Percentiles rank a stretch among this genome's conserved stretches.
These are phyloP conservation scores for Venusia cambrica DNA, from an alignment of 2,888 invertebrate genomes.

Conservation along the genomic window DNA sequence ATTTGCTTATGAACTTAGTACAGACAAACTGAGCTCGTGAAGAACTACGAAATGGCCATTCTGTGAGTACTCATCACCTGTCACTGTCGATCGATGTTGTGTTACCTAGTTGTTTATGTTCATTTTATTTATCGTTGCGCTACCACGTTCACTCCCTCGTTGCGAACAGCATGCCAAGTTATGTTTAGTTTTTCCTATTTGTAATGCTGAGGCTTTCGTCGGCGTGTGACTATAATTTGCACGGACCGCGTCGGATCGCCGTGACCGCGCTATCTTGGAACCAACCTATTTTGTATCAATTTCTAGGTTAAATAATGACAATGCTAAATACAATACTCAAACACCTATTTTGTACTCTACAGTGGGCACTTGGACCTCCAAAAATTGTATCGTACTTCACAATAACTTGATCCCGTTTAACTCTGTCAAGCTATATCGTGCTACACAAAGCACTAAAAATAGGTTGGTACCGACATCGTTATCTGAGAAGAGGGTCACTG, in stretches of 20 bases:
- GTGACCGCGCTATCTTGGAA: slow-evolving; percentile 70
- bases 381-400: slow-evolving; percentile 13
- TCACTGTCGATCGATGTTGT: slow-evolving; percentile 68
- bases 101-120: slow-evolving; percentile 61
- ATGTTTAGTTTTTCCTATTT: slow-evolving; percentile 69
- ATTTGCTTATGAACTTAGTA: slow-evolving; percentile 65
- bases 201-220: slow-evolving; percentile 81
- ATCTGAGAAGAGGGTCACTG: slow-evolving; percentile 60
- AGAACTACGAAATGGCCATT: slow-evolving; percentile 58
- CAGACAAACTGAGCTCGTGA: slow-evolving; percentile 53
- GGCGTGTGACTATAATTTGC: slow-evolving; percentile 75
- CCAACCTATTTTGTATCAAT: slow-evolving; percentile 62
- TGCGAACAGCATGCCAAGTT: slow-evolving; percentile 79
- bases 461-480: slow-evolving; percentile 66
- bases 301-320: too few relatives aligned
- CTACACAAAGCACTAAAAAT: slow-evolving; percentile 37
- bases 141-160: slow-evolving; percentile 80
- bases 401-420: slow-evolving; percentile 17
- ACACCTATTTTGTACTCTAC: too few relatives aligned
- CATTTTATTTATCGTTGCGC: slow-evolving; percentile 70
- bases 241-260: slow-evolving; percentile 76
- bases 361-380: too few relatives aligned
- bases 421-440: slow-evolving; percentile 17
- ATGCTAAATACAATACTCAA: too few relatives aligned
- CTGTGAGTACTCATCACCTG: slow-evolving; percentile 71